Evolutionary conservation across 1,140 invertebrate species (phyloP), one percentile per base, ranked within the genome.

Genomic region (Aphaenogaster floridana): DNA sequence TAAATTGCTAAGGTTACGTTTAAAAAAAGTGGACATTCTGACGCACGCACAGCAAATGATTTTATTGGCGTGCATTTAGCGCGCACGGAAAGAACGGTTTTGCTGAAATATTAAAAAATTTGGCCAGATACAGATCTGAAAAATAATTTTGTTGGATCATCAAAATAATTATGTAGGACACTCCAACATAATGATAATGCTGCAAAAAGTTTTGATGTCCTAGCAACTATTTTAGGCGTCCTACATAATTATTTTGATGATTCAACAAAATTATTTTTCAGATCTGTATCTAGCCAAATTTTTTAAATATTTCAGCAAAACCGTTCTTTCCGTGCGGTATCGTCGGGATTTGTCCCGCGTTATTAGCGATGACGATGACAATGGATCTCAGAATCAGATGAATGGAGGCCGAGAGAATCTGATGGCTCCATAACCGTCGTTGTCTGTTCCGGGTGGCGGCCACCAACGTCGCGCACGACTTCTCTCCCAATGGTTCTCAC

Each of bases 381-480:
- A 88, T 83, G 59, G 81, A 79, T 63, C 17, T 79, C 42, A 88
- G 88, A 90, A 61, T 79, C 42, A 88, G 88, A 90, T 66, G 90
- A 83, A 81, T 54, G 72, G 77, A 66, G 77, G 45, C 63, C 77
- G 50, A 83, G 77, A 66, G 88, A 88, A 91, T 88, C 78, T 90
- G 71, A 87, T 88, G 89, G 78, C 81, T 90, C 63, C 17, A 84
- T 84, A 84, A 71, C 36, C 61, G 45, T 79, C 42, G 59, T 87
- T 63, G 69, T 87, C 52, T 89, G 66, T 57, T 71, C 89, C 89
- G 90, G 90, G 89, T 91, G 66, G 90, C 89, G 90, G 90, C 90
- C 90, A 91, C 89, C 90, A 88, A 90, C 90, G 89, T 91, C 81
- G 90, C 42, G 89, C 90, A 91, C 90, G 90, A 91, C 87, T 90